Evolutionary conservation across 2,888 invertebrate genomes (phyloP).

Genomic region (Drosophila buzzatii): DNA sequence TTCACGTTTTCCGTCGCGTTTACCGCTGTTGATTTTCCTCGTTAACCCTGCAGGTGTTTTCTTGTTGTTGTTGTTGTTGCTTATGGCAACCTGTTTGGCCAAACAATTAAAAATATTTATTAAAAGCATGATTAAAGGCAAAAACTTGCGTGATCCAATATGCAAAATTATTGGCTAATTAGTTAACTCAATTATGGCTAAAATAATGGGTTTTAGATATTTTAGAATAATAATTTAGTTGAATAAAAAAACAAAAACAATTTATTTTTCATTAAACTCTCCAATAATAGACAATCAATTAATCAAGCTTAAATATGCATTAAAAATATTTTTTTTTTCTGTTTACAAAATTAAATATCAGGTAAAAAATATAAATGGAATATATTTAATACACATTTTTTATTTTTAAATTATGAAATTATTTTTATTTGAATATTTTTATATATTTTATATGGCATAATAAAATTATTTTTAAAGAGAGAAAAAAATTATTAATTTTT

Average conservation of each 20-base stretch:
- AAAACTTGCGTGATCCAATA: not conserved
- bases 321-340: not conserved
- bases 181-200: constrained; percentile 5
- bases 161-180: constrained; percentile 26
- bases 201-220: not conserved
- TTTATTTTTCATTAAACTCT: not conserved
- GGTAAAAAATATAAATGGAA: not conserved
- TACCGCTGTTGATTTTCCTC: constrained; percentile 36
- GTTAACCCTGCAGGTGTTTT: constrained; percentile 65
- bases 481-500: too few relatives aligned
- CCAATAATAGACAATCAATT: not conserved
- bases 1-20: constrained; percentile 34
- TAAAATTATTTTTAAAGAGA: too few relatives aligned
- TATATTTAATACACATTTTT: not conserved
- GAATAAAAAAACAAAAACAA: not conserved
- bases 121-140: not conserved
- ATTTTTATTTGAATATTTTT: too few relatives aligned
- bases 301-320: too few relatives aligned
- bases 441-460: too few relatives aligned
- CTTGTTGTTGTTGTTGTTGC: constrained; percentile 30
- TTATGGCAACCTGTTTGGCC: constrained; percentile 71
- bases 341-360: not conserved
- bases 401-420: not conserved
- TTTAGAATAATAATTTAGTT: not conserved
- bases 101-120: constrained; percentile 57